A percentile compares a stretch with the other conserved stretches of the same genome.
These are phyloP conservation scores for Tauraco hartlaubi DNA, from an alignment of 2,797 vertebrate genomes.

Conservation along the genomic window DNA sequence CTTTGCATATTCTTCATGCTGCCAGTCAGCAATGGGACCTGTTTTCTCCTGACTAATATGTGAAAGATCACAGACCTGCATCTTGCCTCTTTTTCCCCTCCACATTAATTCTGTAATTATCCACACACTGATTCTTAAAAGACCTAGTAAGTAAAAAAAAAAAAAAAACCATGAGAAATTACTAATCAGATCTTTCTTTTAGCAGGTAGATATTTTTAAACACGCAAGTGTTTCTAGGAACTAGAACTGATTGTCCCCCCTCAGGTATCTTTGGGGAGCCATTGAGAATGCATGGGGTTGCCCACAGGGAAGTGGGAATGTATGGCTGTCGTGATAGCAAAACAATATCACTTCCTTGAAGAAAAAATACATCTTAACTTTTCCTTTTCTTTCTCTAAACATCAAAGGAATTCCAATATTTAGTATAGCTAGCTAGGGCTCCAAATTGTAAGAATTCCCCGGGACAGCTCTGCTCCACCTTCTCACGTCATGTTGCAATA, in stretches of 20 bases:
- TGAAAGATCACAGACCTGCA: background rate
- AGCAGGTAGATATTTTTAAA: background rate
- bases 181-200: background rate
- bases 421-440: background rate
- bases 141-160: background rate
- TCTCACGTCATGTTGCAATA: background rate
- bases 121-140: slow-evolving; percentile 18
- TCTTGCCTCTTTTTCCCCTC: background rate
- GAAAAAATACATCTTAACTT: background rate
- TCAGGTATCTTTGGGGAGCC: background rate
- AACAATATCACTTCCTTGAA: background rate
- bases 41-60: background rate
- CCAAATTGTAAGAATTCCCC: background rate
- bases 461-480: background rate
- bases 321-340: background rate
- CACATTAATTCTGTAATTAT: background rate
- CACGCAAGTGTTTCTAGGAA: background rate
- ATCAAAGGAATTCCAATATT: background rate
- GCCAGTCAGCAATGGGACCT: background rate
- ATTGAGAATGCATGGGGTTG: background rate
- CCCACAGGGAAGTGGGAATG: background rate
- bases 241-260: background rate
- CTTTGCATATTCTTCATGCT: slow-evolving; percentile 73
- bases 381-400: background rate
- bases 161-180: background rate